Evolutionary conservation across 1,140 invertebrate species (phyloP).

Genomic region (Drosophila tristis): DNA sequence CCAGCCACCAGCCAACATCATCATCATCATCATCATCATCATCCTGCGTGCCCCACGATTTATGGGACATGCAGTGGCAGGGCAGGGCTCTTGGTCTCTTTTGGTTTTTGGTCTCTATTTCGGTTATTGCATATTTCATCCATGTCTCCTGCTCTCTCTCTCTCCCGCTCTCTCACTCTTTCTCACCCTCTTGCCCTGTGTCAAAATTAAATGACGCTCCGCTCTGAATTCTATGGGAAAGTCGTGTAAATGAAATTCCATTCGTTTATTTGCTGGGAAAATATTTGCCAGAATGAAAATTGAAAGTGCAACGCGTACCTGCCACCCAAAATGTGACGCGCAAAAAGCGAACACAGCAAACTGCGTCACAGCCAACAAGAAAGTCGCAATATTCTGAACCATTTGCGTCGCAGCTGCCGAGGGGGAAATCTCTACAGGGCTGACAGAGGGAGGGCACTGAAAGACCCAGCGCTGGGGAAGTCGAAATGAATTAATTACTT

Average conservation of each 20-base stretch:
- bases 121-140: slow-evolving; percentile 70
- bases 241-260: slow-evolving; percentile 59
- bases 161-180: slow-evolving; percentile 10
- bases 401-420: slow-evolving; percentile 49
- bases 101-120: slow-evolving; percentile 59
- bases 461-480: slow-evolving; percentile 8
- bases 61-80: slow-evolving; percentile 50
- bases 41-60: slow-evolving; percentile 48
- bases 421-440: slow-evolving; percentile 11
- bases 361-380: slow-evolving; percentile 48
- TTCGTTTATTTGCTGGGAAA: slow-evolving; percentile 39
- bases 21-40: slow-evolving; percentile 46
- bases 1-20: slow-evolving; percentile 11
- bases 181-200: slow-evolving; percentile 30
- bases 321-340: slow-evolving; percentile 6
- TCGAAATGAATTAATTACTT: slow-evolving; percentile 65
- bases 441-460: background rate
- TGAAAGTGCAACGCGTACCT: slow-evolving; percentile 43
- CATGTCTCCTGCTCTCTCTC: slow-evolving; percentile 21
- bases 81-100: slow-evolving; percentile 15
- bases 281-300: slow-evolving; percentile 30
- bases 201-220: slow-evolving; percentile 46
- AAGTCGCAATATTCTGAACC: slow-evolving; percentile 34
- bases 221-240: slow-evolving; percentile 45
- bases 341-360: slow-evolving; percentile 7